A percentile compares a stretch with the other conserved stretches of the same genome.
phyloP scores from a whole-genome alignment of 2,888 invertebrate genomes.

The Caenorhabditis uteleia region DNA sequence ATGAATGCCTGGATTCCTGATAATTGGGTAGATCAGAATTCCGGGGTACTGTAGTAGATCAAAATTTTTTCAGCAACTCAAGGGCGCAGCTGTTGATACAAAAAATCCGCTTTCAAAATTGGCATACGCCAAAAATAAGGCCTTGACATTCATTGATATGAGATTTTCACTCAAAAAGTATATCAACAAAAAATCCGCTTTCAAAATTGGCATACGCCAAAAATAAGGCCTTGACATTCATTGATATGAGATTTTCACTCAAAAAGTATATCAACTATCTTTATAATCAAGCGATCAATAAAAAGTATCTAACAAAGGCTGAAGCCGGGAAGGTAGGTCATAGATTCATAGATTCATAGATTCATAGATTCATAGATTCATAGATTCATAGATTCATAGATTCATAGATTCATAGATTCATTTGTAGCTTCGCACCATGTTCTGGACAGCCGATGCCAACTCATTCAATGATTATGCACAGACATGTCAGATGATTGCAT shows the following conservation, averaged over 20 bases:
- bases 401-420: too few species aligned
- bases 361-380: too few species aligned
- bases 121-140: constrained; percentile 27
- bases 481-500: too few species aligned
- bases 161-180: constrained; percentile 30
- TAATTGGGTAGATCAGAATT: constrained; percentile 10
- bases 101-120: constrained; percentile 25
- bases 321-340: constrained; percentile 21
- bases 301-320: constrained; percentile 22
- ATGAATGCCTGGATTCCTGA: constrained; percentile 22
- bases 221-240: constrained; percentile 20
- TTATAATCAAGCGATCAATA: constrained; percentile 16
- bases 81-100: constrained; percentile 19
- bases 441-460: too few species aligned
- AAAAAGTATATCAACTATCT: constrained; percentile 31
- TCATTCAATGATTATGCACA: too few species aligned
- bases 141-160: constrained; percentile 23
- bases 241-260: constrained; percentile 26
- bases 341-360: too few species aligned
- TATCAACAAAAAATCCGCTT: constrained; percentile 19
- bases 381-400: too few species aligned
- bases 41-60: not conserved
- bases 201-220: constrained; percentile 32
- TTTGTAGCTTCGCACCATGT: too few species aligned
- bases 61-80: constrained; percentile 11